Conservation (phyloP, 1,140 invertebrate genomes). For the Palaemon carinicauda region DNA sequence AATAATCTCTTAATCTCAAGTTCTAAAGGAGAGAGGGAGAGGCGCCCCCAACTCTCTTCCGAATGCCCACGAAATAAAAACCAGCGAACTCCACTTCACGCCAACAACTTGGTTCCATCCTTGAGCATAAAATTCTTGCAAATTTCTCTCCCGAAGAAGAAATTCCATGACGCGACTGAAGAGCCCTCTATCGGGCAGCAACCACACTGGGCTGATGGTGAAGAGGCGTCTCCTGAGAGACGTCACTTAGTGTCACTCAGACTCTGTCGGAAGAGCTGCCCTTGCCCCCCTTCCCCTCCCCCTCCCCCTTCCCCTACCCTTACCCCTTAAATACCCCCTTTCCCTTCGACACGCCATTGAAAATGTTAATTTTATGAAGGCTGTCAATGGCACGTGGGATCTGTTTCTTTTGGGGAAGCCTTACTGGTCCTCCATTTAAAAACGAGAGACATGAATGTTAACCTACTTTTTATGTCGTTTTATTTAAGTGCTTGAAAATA, state of each 20-base stretch:
- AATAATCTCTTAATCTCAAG: background rate
- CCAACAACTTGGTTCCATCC: too few species aligned
- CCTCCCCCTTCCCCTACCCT: background rate
- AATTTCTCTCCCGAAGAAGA: too few species aligned
- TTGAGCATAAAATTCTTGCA: too few species aligned
- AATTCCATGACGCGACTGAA: too few species aligned
- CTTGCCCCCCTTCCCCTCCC: background rate
- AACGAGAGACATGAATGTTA: too few species aligned
- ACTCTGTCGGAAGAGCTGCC: background rate
- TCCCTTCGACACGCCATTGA: background rate
- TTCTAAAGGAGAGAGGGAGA: background rate
- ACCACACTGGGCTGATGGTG: background rate
- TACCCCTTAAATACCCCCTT: background rate
- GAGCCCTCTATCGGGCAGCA: background rate
- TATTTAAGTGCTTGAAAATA: too few species aligned
- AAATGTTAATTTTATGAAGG: constrained; percentile 56
- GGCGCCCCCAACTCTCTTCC: background rate
- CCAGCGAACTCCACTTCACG: too few species aligned
- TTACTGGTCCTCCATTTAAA: background rate
- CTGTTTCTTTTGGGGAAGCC: constrained; percentile 27
- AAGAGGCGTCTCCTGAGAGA: background rate
- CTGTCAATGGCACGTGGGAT: constrained; percentile 47
- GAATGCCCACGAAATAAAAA: too few species aligned
- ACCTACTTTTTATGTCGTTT: too few species aligned
- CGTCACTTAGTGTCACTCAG: constrained; percentile 20